Evolutionary conservation across 2,888 invertebrate species (phyloP), one percentile per base, ranked within the genome.

Genomic region (Fabriciana adippe): DNA sequence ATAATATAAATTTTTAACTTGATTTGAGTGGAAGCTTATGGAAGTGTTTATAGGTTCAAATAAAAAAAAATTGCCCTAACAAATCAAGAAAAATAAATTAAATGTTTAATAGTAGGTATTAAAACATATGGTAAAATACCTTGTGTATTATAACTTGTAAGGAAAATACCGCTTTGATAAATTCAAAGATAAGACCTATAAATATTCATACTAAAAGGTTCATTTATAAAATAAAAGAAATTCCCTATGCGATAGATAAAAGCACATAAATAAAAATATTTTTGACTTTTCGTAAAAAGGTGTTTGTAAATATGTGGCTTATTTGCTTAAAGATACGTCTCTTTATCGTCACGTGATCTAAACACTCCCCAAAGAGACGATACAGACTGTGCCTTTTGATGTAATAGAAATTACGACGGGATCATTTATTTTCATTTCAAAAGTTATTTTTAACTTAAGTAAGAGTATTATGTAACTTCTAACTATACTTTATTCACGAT

Each of bases 131-230:
- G 35, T 11, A 11, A 8, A 41, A 41, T 41, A 11, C 35, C 18
- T 21, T 51, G 35, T 16, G 35, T 41, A 53, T 60, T 41, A 57
- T 67, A 60, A 69, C 67, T 16, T 54, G 53, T 57, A 26, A 60
- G 62, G 55, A 70, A 64, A 68, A 62, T 64, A 67, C 56, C 31
- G 66, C 56, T 56, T 71, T 71, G 73, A 76, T 74, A 73, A 69
- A 73, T 68, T 74, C 64, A 71, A 68, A 71, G 72, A 74, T 74
- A 74, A 72, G 50, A 65, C 56, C 56, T 69, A 70, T 75, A 69
- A 73, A 75, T 74, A 75, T 75, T 75, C 72, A 72, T 73, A 64
- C 59, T 61, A 35, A 48, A 45, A 55, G 48, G 5, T 60, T 41
- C 53, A 54, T 48, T 26, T 55, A 47, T 61, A 18, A 61, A 60